Evolutionary conservation across 2,797 vertebrate genomes (phyloP), one percentile per base, ranked within the genome.

Genomic region (Alosa sapidissima): DNA sequence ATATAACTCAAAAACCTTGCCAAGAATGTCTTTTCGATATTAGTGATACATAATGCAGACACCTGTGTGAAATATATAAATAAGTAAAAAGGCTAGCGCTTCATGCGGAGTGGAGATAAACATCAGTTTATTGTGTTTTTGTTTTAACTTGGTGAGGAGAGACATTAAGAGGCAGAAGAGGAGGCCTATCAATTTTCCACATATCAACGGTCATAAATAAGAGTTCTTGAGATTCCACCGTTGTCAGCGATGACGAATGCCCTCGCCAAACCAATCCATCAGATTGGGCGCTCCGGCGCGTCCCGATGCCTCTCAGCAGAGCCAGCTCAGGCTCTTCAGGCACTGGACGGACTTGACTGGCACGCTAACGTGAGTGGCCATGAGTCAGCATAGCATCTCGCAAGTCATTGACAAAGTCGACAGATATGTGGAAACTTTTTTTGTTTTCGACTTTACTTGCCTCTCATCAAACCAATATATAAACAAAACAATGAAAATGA

Each of bases 191-290:
- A 87, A 91, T 91, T 87, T 87, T 82, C 83, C 86, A 82, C 60
- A 85, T 82, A 89, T 90, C 88, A 88, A 24, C 83, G 81, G 86
- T 85, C 87, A 89, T 88, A 90, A 90, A 91, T 90, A 90, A 90
- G 85, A 86, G 83, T 84, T 88, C 86, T 84, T 89, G 86, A 84
- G 87, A 87, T 87, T 91, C 87, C 87, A 87, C 87, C 88, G 87
- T 90, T 91, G 90, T 91, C 90, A 89, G 62, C 81, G 81, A 84
- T 91, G 90, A 91, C 88, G 86, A 87, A 91, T 91, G 84, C 83
- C 83, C 85, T 47, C 82, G 87, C 87, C 82, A 87, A 75, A 89
- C 86, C 86, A 87, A 90, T 91, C 86, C 87, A 88, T 91, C 90
- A 91, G 68, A 75, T 75, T 36, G 5, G 33, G 68, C 33, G 9